These are phyloP conservation scores for Rhizoglyphus robini DNA, from an alignment of 1,140 invertebrate genomes.

Conservation along the genomic window DNA sequence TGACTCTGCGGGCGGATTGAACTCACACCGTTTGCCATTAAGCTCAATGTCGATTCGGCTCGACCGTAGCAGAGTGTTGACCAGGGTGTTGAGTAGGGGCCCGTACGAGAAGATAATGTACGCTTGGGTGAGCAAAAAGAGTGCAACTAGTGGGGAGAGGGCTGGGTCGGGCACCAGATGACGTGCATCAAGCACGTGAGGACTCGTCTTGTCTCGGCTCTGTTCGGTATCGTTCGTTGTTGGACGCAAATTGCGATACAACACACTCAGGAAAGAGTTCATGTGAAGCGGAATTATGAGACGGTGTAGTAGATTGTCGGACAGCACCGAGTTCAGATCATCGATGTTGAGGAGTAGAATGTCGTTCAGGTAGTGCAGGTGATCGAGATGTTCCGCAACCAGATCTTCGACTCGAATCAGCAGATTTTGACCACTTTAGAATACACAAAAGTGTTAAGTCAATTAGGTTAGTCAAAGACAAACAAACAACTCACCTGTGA, in stretches of 20 bases:
- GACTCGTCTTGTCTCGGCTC: not conserved
- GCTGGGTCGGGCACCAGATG: constrained; percentile 33
- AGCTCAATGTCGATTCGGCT: constrained; percentile 27
- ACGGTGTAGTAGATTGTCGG: constrained; percentile 83
- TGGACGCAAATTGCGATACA: not conserved
- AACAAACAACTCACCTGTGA: constrained; percentile 14
- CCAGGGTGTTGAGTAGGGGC: constrained; percentile 70
- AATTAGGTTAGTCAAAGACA: not conserved
- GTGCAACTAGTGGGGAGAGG: constrained; percentile 71
- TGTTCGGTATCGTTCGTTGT: too few species aligned
- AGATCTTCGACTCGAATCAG: constrained; percentile 72
- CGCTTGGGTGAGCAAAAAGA: constrained; percentile 86
- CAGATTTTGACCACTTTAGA: constrained; percentile 77
- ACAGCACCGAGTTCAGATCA: constrained; percentile 85
- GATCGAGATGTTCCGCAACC: constrained; percentile 92
- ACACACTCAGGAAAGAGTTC: constrained; percentile 14
- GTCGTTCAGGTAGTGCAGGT: constrained; percentile 95
- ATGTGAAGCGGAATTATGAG: constrained; percentile 65
- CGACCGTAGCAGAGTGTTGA: constrained; percentile 71
- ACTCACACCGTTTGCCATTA: constrained; percentile 31
- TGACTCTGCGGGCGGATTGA: constrained; percentile 47
- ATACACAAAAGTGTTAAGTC: constrained; percentile 8
- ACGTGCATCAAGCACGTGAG: too few species aligned
- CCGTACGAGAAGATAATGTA: constrained; percentile 81
- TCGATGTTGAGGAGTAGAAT: constrained; percentile 82